phyloP scores from a whole-genome alignment of 2,888 invertebrate species.

The Pterostichus niger region DNA sequence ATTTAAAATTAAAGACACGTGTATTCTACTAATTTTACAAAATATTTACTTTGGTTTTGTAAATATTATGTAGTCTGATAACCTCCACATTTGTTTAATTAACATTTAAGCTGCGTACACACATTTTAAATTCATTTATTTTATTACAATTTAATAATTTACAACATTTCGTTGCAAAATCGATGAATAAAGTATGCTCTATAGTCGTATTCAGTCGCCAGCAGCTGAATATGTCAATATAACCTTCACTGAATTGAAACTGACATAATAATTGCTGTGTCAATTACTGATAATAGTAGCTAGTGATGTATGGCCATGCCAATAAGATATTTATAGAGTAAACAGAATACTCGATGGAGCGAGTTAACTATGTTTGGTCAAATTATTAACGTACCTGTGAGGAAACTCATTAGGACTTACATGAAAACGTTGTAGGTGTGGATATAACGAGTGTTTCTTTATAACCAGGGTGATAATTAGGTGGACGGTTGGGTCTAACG shows the following conservation, averaged over 20 bases:
- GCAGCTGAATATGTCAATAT: too few relatives aligned
- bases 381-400: slow-evolving; percentile 29
- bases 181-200: too few relatives aligned
- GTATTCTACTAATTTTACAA: not conserved
- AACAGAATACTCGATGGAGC: not conserved
- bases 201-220: too few relatives aligned
- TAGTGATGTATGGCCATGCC: not conserved
- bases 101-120: not conserved
- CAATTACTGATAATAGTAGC: not conserved
- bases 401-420: slow-evolving; percentile 8
- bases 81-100: not conserved
- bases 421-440: not conserved
- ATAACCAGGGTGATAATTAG: too few relatives aligned
- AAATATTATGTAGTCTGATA: not conserved
- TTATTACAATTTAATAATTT: too few relatives aligned
- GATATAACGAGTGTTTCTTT: not conserved
- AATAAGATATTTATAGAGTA: slow-evolving; percentile 23
- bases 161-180: too few relatives aligned
- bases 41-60: not conserved
- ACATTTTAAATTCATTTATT: too few relatives aligned
- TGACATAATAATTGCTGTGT: too few relatives aligned
- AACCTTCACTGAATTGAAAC: too few relatives aligned
- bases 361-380: slow-evolving; percentile 1
- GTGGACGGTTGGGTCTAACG: too few relatives aligned
- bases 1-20: not conserved